Conservation (phyloP, 2,888 invertebrate species). For the Acanthoscelides obtectus region DNA sequence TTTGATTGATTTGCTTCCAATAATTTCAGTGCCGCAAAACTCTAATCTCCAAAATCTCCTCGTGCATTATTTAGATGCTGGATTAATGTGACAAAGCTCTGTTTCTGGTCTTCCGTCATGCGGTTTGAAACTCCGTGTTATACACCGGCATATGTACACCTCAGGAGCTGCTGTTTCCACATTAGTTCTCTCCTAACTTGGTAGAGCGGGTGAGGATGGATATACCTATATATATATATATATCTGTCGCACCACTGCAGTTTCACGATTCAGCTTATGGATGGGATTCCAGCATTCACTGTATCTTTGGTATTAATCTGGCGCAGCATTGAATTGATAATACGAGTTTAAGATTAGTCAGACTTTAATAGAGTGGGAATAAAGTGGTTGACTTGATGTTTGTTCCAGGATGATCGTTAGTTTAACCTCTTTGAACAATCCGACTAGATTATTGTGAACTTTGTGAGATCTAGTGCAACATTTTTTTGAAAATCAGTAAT, state of each 20-base stretch:
- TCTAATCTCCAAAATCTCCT: background rate
- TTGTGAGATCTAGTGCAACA: too few species aligned
- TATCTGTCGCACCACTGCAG: background rate
- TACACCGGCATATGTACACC: background rate
- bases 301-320: too few species aligned
- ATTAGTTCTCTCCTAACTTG: background rate
- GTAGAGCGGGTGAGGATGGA: background rate
- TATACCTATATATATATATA: background rate
- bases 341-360: too few species aligned
- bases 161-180: background rate
- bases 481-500: too few species aligned
- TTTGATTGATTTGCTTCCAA: too few species aligned
- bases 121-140: background rate
- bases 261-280: background rate
- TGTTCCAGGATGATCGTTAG: too few species aligned
- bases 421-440: too few species aligned
- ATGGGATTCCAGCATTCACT: too few species aligned
- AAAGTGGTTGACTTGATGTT: too few species aligned
- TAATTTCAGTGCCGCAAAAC: background rate
- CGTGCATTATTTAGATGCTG: background rate
- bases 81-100: background rate
- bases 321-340: too few species aligned
- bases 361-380: too few species aligned
- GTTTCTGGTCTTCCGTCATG: background rate
- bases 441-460: too few species aligned